phyloP scores from a whole-genome alignment of 1,140 invertebrate species.

The Diabrotica undecimpunctata region DNA sequence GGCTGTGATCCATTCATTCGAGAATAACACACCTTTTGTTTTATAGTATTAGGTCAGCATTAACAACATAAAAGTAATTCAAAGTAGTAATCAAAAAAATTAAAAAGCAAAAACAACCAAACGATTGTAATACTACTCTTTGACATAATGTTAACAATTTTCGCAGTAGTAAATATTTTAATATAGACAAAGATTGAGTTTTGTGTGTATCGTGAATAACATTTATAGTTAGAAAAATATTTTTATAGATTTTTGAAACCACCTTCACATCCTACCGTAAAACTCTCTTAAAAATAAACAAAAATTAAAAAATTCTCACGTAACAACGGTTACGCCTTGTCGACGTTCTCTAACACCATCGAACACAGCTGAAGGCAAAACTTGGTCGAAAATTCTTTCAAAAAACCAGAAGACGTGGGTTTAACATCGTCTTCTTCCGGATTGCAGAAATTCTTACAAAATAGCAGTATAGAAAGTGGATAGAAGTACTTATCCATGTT shows the following conservation, averaged over 20 bases:
- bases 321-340: slow-evolving; percentile 38
- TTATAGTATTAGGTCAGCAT: too few relatives aligned
- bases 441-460: slow-evolving; percentile 48
- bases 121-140: too few relatives aligned
- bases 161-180: too few relatives aligned
- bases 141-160: too few relatives aligned
- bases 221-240: too few relatives aligned
- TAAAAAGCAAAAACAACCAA: too few relatives aligned
- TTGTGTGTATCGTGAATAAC: too few relatives aligned
- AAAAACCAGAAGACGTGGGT: slow-evolving; percentile 41
- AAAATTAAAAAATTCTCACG: not conserved
- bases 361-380: slow-evolving; percentile 47
- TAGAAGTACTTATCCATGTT: slow-evolving; percentile 51
- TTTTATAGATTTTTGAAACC: not conserved
- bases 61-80: too few relatives aligned
- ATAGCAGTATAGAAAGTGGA: slow-evolving; percentile 48
- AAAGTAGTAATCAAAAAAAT: too few relatives aligned
- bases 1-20: too few relatives aligned
- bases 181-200: too few relatives aligned
- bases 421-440: slow-evolving; percentile 35
- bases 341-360: slow-evolving; percentile 47
- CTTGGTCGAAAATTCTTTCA: slow-evolving; percentile 47
- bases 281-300: not conserved
- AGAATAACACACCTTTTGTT: too few relatives aligned
- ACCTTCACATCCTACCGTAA: not conserved